Evolutionary conservation across 2,113 vertebrate genomes (phyloP).

Genomic region (Macrotus californicus): DNA sequence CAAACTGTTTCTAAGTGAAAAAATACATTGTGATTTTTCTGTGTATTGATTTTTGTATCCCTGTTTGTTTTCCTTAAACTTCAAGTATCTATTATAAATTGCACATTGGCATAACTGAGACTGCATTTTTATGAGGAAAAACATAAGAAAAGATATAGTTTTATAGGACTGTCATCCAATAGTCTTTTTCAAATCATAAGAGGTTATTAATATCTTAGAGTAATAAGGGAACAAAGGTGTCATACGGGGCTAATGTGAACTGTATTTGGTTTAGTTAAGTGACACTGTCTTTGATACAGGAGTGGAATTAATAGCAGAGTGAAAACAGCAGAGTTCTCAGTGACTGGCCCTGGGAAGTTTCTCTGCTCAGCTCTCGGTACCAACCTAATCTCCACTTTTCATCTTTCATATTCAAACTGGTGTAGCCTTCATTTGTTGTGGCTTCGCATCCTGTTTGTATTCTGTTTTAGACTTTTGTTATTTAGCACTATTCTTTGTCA

Average conservation of each 20-base stretch:
- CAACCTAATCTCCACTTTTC: neutral
- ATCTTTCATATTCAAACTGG: neutral
- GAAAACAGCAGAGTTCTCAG: neutral
- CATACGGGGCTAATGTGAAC: neutral
- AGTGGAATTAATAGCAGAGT: neutral
- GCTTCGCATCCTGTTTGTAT: neutral
- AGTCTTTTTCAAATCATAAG: neutral
- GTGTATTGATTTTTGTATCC: neutral
- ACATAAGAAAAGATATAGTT: neutral
- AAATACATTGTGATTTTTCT: neutral
- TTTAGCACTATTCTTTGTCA: neutral
- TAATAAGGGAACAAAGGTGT: neutral
- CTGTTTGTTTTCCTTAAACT: conserved; percentile 1
- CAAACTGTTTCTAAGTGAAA: neutral
- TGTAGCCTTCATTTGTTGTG: conserved; percentile 1
- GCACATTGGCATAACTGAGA: neutral
- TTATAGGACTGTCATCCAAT: neutral
- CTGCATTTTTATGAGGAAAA: neutral
- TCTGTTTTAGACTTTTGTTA: neutral
- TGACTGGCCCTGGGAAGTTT: neutral
- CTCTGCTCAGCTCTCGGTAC: neutral
- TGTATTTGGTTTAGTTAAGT: neutral
- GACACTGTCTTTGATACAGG: neutral
- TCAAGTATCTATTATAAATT: neutral
- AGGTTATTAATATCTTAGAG: neutral